Evolutionary conservation across 2,113 vertebrate genomes (phyloP).

Genomic region (Misgurnus mizolepis): DNA sequence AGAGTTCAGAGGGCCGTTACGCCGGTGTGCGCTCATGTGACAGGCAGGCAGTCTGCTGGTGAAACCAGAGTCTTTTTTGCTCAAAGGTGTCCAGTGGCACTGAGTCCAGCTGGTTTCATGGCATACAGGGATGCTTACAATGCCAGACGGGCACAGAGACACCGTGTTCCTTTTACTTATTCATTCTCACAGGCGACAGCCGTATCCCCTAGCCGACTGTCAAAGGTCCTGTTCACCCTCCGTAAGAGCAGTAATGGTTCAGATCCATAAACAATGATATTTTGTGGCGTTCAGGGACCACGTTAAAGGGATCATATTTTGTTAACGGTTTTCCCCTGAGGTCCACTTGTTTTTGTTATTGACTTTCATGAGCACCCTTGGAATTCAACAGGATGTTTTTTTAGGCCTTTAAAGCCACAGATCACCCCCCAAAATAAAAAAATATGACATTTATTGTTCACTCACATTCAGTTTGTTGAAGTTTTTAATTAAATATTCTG

Average conservation of each 20-base stretch:
- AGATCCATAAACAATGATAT: slow-evolving; percentile 26
- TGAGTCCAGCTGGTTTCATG: slow-evolving; percentile 44
- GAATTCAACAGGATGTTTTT: too few species aligned
- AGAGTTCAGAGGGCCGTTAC: slow-evolving; percentile 19
- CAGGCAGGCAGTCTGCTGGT: slow-evolving; percentile 24
- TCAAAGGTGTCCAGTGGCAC: slow-evolving; percentile 46
- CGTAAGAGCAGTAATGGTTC: slow-evolving; percentile 22
- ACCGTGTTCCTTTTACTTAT: slow-evolving; percentile 69
- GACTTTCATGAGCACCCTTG: background rate
- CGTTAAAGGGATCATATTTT: slow-evolving; percentile 6
- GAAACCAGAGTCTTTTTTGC: slow-evolving; percentile 55
- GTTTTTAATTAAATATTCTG: too few species aligned
- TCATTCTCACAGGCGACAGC: slow-evolving; percentile 52
- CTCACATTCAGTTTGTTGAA: too few species aligned
- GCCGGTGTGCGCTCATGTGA: slow-evolving; percentile 17
- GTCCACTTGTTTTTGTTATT: background rate
- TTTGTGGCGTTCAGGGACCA: slow-evolving; percentile 1
- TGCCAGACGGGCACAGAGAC: slow-evolving; percentile 61
- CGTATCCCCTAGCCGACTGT: slow-evolving; percentile 21
- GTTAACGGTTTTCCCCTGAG: background rate
- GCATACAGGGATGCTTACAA: slow-evolving; percentile 54
- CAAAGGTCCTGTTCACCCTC: slow-evolving; percentile 26
- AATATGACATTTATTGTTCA: too few species aligned
- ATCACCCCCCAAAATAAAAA: too few species aligned
- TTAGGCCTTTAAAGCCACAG: too few species aligned